Conservation (phyloP, 2,797 vertebrate species). For the Sphenopsis melanotis region DNA sequence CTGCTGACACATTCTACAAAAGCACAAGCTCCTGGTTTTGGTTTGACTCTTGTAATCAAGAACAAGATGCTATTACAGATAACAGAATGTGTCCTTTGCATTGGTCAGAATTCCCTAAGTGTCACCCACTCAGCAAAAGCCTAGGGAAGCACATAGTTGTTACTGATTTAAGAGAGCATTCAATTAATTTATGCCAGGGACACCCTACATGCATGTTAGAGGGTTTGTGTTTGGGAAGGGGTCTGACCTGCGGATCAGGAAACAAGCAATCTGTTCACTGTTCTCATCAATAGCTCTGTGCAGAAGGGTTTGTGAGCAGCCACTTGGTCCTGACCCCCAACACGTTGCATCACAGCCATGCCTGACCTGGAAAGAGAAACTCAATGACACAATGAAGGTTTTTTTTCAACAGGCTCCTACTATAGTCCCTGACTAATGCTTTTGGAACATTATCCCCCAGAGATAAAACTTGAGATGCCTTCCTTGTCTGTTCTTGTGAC, state of each 20-base stretch:
- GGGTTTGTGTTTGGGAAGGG: neutral
- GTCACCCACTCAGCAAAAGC: neutral
- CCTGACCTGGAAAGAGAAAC: constrained; percentile 82
- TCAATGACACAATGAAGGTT: neutral
- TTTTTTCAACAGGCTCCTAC: neutral
- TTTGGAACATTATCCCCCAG: neutral
- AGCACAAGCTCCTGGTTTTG: neutral
- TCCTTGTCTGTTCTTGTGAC: neutral
- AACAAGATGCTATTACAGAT: rapidly evolving
- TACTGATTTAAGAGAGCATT: neutral
- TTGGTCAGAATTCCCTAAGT: neutral
- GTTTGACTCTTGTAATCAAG: neutral
- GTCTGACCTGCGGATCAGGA: constrained; percentile 93
- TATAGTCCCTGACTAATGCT: neutral
- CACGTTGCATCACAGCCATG: constrained; percentile 95
- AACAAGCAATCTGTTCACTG: constrained; percentile 89
- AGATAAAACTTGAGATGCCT: neutral
- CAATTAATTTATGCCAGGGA: neutral
- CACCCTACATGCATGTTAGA: neutral
- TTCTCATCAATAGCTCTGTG: constrained; percentile 96
- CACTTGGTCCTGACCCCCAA: constrained; percentile 89
- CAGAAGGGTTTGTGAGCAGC: constrained; percentile 92
- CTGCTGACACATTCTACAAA: neutral
- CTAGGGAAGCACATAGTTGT: neutral
- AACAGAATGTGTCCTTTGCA: neutral